Evolutionary conservation across 1,140 invertebrate species (phyloP), one percentile per base, ranked within the genome.

Genomic region (Drosophila nasuta): DNA sequence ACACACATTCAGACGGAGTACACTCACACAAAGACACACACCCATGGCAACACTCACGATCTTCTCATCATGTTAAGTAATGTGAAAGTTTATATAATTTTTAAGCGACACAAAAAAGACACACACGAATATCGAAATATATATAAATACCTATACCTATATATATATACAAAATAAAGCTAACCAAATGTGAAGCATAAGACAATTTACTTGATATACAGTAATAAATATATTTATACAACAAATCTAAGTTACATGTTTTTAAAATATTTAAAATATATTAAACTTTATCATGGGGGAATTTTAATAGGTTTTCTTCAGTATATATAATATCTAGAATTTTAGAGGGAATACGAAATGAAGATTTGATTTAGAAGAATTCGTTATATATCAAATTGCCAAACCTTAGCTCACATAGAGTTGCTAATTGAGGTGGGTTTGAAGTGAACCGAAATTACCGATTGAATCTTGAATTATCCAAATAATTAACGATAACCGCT

Each of bases 141-240:
- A 63, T 3, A 25, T 46, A 54, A 51, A 67, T 28, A 60, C 13
- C 33, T 59, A 75, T 82, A 75, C 62, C 41, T 64, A 68, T 71
- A 77, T 20, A 63, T 54, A 28, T 68, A 77, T 52, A 45, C 45
- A 41, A 69, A 67, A 54, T 81, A 68, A 70, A 76, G 52, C 25
- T 86, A 82, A 87, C 67, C 76, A 76, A 78, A 85, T 78, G 62
- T 75, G 52, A 52, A 81, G 71, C 54, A 69, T 75, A 69, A 76
- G 76, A 45, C 60, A 79, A 75, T 46, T 20, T 67, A 48, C n/a
- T 73, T 59, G 38, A 68, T 68, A 41, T 68, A 33, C 46, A 57
- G 69, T 69, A 62, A 60, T 69, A 69, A 48, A 74, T 3, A 45
- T 72, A 74, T 69, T 74, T 69, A 62, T 69, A 69, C 35, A 48